A percentile compares a stretch with the other conserved stretches of the same genome.
These are phyloP conservation scores for Drosophila pseudotakahashii DNA, from an alignment of 2,888 invertebrate genomes.

Conservation along the genomic window DNA sequence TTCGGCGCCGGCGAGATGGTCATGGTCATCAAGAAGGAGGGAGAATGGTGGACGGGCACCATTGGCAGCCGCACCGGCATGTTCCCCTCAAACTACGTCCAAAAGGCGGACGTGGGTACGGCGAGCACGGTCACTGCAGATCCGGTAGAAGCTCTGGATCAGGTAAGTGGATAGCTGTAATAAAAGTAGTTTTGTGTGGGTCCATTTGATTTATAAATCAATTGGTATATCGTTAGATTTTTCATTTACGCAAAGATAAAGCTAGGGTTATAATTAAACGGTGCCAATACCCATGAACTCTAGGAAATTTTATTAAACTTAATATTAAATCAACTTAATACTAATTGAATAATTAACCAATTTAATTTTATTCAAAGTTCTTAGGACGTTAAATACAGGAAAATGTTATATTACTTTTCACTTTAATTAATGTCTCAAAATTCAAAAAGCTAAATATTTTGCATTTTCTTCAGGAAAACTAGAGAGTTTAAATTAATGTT, in stretches of 20 bases:
- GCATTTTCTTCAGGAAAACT: background rate
- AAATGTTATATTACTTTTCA: no score
- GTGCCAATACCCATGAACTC: background rate
- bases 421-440: no score
- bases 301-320: no score
- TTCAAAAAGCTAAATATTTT: no score
- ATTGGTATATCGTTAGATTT: background rate
- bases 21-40: slow-evolving; percentile 94
- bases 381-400: no score
- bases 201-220: background rate
- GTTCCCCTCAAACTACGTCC: slow-evolving; percentile 99
- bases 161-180: slow-evolving; percentile 49
- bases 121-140: slow-evolving; percentile 48
- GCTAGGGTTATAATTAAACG: no score
- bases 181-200: background rate
- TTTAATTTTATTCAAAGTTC: no score
- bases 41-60: slow-evolving; percentile 99
- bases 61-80: slow-evolving; percentile 93
- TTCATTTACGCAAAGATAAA: no score
- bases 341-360: no score
- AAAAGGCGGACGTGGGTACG: slow-evolving; percentile 86
- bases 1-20: slow-evolving; percentile 95
- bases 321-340: no score
- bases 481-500: background rate
- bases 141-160: slow-evolving; percentile 55